These are phyloP conservation scores for Prorops nasuta DNA, from an alignment of 1,140 invertebrate genomes.

Conservation along the genomic window DNA sequence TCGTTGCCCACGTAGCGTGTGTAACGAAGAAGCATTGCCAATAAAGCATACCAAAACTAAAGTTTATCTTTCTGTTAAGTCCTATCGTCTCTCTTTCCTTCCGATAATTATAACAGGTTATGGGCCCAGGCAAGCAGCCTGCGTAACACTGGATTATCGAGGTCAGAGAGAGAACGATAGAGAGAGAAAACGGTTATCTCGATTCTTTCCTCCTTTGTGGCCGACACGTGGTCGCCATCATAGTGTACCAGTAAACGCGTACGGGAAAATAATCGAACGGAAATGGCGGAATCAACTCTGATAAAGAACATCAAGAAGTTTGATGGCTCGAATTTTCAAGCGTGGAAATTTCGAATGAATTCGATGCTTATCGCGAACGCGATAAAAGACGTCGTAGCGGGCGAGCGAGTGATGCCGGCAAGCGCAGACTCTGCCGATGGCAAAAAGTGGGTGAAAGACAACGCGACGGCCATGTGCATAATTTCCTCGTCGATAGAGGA, in stretches of 20 bases:
- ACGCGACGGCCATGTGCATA: background rate
- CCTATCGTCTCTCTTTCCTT: too few species aligned
- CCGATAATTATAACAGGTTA: conserved; percentile 22
- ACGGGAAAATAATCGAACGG: background rate
- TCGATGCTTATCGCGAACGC: background rate
- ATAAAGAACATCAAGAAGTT: conserved; percentile 13
- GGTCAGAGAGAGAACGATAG: background rate
- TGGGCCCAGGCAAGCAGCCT: conserved; percentile 11
- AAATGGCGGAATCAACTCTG: conserved; percentile 12
- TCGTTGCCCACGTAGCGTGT: too few species aligned
- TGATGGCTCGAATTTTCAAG: conserved; percentile 18
- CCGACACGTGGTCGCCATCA: background rate
- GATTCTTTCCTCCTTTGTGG: background rate
- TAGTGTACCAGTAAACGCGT: background rate
- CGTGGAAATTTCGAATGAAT: conserved; percentile 2
- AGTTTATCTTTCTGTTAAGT: too few species aligned
- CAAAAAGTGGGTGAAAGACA: background rate
- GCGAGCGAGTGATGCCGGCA: background rate
- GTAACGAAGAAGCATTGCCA: too few species aligned
- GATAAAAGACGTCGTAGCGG: background rate
- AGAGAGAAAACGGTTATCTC: conserved; percentile 2
- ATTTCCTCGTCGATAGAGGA: background rate
- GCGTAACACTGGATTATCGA: background rate
- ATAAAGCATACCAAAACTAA: too few species aligned
- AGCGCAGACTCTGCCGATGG: background rate